A percentile compares a stretch with the other conserved stretches of the same genome.
Evolutionary conservation across 1,140 invertebrate species (phyloP).

Genomic region (Eubasilissa regina): DNA sequence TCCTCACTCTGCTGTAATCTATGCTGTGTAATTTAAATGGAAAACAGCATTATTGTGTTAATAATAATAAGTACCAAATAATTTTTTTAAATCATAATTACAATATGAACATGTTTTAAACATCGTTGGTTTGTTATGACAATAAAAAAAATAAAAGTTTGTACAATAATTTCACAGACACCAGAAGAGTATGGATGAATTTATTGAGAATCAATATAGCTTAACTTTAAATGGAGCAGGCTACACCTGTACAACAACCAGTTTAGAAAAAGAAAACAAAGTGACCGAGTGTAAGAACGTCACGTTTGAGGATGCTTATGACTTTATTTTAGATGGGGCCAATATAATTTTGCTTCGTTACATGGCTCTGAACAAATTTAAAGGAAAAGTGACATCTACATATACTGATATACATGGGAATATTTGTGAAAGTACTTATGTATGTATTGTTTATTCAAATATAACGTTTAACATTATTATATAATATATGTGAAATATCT

Average conservation of each 20-base stretch:
- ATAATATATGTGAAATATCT: neutral
- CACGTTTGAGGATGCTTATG: conserved; percentile 65
- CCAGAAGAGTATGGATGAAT: conserved; percentile 64
- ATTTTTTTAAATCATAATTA: too few relatives aligned
- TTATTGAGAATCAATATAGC: conserved; percentile 69
- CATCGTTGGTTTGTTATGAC: too few relatives aligned
- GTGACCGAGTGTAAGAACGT: neutral
- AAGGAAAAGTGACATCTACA: conserved; percentile 71
- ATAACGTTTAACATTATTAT: too few relatives aligned
- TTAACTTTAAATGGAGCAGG: conserved; percentile 68
- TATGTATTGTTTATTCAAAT: too few relatives aligned
- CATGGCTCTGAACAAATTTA: conserved; percentile 72
- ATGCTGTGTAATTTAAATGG: too few relatives aligned
- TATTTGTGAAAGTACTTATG: conserved; percentile 74
- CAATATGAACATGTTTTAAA: too few relatives aligned
- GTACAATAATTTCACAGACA: conserved; percentile 58
- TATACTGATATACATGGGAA: conserved; percentile 74
- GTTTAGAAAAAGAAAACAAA: conserved; percentile 17
- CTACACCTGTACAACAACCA: conserved; percentile 69
- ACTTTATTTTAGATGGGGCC: conserved; percentile 75
- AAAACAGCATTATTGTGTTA: too few relatives aligned
- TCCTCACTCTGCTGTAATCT: too few relatives aligned
- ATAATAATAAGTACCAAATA: too few relatives aligned
- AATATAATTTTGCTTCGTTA: conserved; percentile 76
- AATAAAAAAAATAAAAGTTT: too few relatives aligned